A percentile compares a stretch with the other conserved stretches of the same genome.
Evolutionary conservation across 2,888 invertebrate genomes (phyloP).

Genomic region (Hypercompe scribonia): DNA sequence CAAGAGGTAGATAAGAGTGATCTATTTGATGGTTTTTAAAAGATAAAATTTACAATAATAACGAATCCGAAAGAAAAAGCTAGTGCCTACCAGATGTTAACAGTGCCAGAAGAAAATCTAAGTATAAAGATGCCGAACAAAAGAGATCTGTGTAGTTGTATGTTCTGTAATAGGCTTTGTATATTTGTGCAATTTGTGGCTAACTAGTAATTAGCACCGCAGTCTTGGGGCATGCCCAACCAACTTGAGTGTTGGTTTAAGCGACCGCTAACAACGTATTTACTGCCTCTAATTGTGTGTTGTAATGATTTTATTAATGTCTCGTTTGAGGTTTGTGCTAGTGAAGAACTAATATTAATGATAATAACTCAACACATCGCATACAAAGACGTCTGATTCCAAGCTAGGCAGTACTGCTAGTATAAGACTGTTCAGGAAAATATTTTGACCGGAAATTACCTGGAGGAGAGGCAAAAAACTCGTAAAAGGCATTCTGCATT

Average conservation of each 20-base stretch:
- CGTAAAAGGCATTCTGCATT: no score
- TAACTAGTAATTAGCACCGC: neutral
- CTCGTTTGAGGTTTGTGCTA: neutral
- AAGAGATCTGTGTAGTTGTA: neutral
- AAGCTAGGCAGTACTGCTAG: no score
- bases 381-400: no score
- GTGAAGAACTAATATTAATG: neutral
- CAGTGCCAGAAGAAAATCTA: neutral
- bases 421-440: no score
- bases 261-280: neutral
- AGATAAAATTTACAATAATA: neutral
- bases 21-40: no score
- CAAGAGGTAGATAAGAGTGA: no score
- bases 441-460: no score
- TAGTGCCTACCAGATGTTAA: neutral
- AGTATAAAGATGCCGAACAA: neutral
- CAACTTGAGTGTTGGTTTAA: neutral
- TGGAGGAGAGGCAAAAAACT: no score
- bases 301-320: neutral
- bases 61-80: neutral
- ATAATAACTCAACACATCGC: no score
- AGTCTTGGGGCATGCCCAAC: neutral
- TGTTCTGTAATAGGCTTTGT: neutral
- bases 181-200: neutral
- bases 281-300: neutral